phyloP scores from a whole-genome alignment of 2,888 invertebrate genomes.

The Tiliacea citrago region DNA sequence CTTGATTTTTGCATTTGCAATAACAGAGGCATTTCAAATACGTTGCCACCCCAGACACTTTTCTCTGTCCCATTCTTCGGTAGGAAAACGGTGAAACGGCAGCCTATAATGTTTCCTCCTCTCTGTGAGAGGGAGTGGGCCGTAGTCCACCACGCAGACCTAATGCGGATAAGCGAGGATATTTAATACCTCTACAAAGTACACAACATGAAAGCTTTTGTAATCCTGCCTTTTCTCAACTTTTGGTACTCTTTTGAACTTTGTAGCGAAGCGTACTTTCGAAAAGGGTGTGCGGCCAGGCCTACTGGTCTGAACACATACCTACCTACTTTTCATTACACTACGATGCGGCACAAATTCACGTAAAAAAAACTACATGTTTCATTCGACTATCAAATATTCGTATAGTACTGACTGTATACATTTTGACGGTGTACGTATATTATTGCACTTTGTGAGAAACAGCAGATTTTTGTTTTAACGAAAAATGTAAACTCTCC shows the following conservation, averaged over 20 bases:
- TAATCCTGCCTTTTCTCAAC: slow-evolving; percentile 16
- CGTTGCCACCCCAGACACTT: background rate
- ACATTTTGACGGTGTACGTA: background rate
- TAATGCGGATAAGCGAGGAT: slow-evolving; percentile 2
- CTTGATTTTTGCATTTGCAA: background rate
- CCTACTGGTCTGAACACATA: background rate
- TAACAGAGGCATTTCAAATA: background rate
- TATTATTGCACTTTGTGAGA: background rate
- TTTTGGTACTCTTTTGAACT: slow-evolving; percentile 15
- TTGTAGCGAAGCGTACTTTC: background rate
- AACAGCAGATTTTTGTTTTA: background rate
- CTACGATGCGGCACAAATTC: background rate
- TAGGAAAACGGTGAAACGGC: background rate
- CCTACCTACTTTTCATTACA: background rate
- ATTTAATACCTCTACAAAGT: slow-evolving; percentile 22
- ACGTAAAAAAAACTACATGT: background rate
- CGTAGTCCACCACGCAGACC: background rate
- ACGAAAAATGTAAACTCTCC: background rate
- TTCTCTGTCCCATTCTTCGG: background rate
- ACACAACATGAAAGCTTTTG: slow-evolving; percentile 19
- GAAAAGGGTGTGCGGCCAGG: background rate
- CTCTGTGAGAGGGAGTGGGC: background rate
- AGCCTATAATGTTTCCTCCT: background rate
- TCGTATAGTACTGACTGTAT: background rate
- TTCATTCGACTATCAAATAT: background rate